Percentiles rank a stretch among this genome's conserved stretches.
Evolutionary conservation across 2,113 vertebrate genomes (phyloP).

Genomic region (Neogobius melanostomus): DNA sequence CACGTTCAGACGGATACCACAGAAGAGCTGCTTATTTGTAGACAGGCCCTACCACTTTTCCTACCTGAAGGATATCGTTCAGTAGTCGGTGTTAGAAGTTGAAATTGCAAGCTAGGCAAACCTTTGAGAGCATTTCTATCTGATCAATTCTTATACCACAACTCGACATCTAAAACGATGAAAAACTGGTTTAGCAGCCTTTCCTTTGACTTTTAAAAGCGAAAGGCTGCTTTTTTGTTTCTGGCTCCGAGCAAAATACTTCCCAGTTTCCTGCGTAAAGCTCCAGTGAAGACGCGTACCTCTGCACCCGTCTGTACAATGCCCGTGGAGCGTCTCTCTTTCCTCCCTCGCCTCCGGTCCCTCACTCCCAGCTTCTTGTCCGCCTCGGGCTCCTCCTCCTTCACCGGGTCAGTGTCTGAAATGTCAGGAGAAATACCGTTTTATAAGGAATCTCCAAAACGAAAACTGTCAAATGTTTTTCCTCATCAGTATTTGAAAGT

Average conservation of each 20-base stretch:
- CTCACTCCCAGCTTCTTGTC: conserved; percentile 58
- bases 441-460: not conserved
- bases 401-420: conserved; percentile 72
- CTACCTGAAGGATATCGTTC: no score
- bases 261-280: not conserved
- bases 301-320: conserved; percentile 63
- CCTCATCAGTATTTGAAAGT: no score
- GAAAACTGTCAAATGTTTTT: no score
- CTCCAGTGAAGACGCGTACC: conserved; percentile 38
- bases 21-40: no score
- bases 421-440: not conserved
- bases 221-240: not conserved
- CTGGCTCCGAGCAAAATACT: not conserved
- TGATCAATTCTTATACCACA: not conserved
- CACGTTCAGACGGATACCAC: no score
- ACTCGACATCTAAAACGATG: not conserved
- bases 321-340: conserved; percentile 78
- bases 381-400: conserved; percentile 64
- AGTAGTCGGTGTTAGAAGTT: no score
- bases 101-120: no score
- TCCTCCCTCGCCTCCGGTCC: conserved; percentile 70
- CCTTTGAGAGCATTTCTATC: no score
- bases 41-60: no score
- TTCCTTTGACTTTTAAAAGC: not conserved
- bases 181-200: conserved; percentile 3